Evolutionary conservation across 2,888 invertebrate genomes (phyloP), one percentile per base, ranked within the genome.

Genomic region (Operophtera brumata): DNA sequence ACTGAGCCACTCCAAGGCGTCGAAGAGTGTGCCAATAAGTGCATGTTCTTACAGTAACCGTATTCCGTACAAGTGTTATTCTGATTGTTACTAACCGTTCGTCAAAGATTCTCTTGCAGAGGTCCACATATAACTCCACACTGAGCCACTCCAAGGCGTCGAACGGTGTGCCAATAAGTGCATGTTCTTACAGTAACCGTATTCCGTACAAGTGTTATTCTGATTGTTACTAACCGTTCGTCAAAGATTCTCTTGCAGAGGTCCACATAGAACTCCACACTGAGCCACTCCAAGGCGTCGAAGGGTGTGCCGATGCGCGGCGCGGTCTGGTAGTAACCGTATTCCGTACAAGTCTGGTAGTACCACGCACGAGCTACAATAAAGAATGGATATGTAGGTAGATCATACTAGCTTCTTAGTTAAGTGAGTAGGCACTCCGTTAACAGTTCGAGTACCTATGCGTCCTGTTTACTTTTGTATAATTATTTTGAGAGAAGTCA

Each of bases 261-360:
- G 51, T 86, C 81, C 0, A 80, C 81, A 55, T 89, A 88, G 62
- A 88, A 89, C 34, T 78, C 77, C 0, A 86, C 79, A 39, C 63
- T 69, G 8, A 87, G 77, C 86, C 85, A 86, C n/a, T 54, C 62
- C 14, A 89, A 65, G 0, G 64, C 68, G 57, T 89, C 89, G 64
- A 90, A 90, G 0, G 76, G 84, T 0, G 90, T 87, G 34, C 86
- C 87, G 0, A 67, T 75, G 1, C 69, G 66, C 3, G 88, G 88
- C 6, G 86, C 86, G 0, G 94, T 94, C 83, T 96, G 96, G 79
- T 91, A 96, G 84, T 93, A 97, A 6, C 96, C 97, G 75, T 94
- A 97, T 81, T 97, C 97, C 5, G 94, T 94, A 77, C 97, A 97
- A 0, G 96, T 96, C 82, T 97, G 97, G 77, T 94, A 96, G 51